Evolutionary conservation across 2,113 vertebrate genomes (phyloP).

Genomic region (Nematolebias whitei): DNA sequence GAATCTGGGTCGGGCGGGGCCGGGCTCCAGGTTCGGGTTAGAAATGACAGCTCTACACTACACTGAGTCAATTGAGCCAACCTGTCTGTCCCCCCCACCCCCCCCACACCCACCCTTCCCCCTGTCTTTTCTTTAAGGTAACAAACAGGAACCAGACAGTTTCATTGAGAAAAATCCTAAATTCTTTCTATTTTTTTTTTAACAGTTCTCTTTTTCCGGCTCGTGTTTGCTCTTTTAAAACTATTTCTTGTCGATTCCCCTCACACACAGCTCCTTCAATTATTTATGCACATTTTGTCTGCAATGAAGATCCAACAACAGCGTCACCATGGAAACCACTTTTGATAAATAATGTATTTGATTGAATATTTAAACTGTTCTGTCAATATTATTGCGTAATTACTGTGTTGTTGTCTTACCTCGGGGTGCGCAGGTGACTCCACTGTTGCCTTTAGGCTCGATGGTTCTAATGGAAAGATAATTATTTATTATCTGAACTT

Average conservation of each 20-base stretch:
- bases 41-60: too few relatives aligned
- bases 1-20: too few relatives aligned
- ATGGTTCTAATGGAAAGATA: neutral
- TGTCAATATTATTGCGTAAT: neutral
- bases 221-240: slow-evolving; percentile 5
- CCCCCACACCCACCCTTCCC: too few relatives aligned
- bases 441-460: slow-evolving; percentile 28
- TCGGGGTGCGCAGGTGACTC: slow-evolving; percentile 18
- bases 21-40: too few relatives aligned
- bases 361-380: slow-evolving; percentile 37
- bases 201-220: slow-evolving; percentile 17
- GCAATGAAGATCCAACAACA: slow-evolving; percentile 57
- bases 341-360: slow-evolving; percentile 60
- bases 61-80: too few relatives aligned
- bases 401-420: slow-evolving; percentile 18
- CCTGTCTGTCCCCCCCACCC: too few relatives aligned
- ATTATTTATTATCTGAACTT: too few relatives aligned
- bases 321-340: slow-evolving; percentile 47
- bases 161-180: neutral
- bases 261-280: slow-evolving; percentile 41
- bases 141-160: neutral
- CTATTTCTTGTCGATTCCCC: slow-evolving; percentile 16
- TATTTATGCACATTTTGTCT: slow-evolving; percentile 58
- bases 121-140: too few relatives aligned
- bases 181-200: slow-evolving; percentile 18